Base-by-base conservation (phyloP, 1,140 invertebrate species). In the Bactericera cockerelli region DNA sequence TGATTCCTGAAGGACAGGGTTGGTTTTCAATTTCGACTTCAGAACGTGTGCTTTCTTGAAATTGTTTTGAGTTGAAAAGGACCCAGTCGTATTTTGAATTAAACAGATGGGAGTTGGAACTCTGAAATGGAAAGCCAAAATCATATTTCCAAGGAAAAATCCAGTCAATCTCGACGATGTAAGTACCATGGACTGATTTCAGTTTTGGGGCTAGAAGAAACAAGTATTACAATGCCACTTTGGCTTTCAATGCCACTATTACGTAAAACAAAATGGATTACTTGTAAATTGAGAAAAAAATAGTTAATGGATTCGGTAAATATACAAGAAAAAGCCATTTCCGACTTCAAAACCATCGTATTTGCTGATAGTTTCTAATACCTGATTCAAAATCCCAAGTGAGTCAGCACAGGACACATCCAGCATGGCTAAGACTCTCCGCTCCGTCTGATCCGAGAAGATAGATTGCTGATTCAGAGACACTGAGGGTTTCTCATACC, bases 31-130 rank as follows among this genome's bases (percentile, higher is more conserved):
- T n/a, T n/a, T n/a, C n/a, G n/a, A n/a, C n/a, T n/a, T n/a, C n/a
- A n/a, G n/a, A n/a, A n/a, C n/a, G n/a, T n/a, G n/a, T n/a, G n/a
- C n/a, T n/a, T 49, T 49, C 42, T 4, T 49, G 6, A 6, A 49
- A 10, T 49, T 49, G 42, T 6, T 16, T 8, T 8, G 42, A 49
- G 22, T 49, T n/a, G 22, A 49, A 49, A 4, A 49, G 22, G n/a
- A 49, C 19, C 42, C 42, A 49, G 42, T 49, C 42, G 22, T 49
- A 49, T 49, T 49, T 49, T 6, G 42, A 49, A 49, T 49, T 49
- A n/a, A 49, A 49, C 22, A 49, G 22, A 19, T n/a, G n/a, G 6
- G 19, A n/a, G n/a, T 49, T 6, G 3, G 42, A 49, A n/a, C 42
- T 49, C 42, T 49, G 42, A 36, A 36, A 36, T 36, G 33, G 16